phyloP scores from a whole-genome alignment of 1,140 invertebrate genomes.

The Pogonognathellus flavescens region DNA sequence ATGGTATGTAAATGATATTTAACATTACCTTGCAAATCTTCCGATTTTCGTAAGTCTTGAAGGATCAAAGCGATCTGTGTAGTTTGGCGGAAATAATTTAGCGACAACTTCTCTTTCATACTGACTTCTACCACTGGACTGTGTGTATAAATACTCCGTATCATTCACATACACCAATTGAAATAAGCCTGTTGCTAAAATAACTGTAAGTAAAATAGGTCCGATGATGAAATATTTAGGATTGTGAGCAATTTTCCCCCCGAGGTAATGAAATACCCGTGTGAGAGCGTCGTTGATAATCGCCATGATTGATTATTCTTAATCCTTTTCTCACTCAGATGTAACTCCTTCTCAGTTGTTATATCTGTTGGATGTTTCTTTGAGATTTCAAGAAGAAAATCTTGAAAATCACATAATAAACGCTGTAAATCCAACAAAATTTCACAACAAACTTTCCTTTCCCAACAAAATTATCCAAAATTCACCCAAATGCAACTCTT shows the following conservation, averaged over 20 bases:
- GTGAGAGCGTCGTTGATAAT: constrained; percentile 17
- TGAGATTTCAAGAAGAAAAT: neutral
- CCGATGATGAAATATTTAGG: constrained; percentile 91
- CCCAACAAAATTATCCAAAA: too few species aligned
- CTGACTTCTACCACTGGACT: constrained; percentile 80
- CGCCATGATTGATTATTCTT: neutral
- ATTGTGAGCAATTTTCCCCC: constrained; percentile 80
- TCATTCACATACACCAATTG: constrained; percentile 89
- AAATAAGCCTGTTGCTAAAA: constrained; percentile 88
- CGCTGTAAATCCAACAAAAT: too few species aligned
- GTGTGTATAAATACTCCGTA: constrained; percentile 91
- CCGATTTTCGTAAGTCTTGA: constrained; percentile 87
- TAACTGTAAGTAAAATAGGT: constrained; percentile 81
- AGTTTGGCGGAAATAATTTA: constrained; percentile 88
- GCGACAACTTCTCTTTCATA: constrained; percentile 86
- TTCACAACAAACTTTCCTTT: too few species aligned
- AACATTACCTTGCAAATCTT: constrained; percentile 84
- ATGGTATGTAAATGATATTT: neutral
- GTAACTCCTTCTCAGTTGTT: neutral
- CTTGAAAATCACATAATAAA: neutral
- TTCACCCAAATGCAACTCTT: too few species aligned
- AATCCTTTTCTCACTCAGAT: neutral
- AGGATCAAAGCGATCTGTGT: constrained; percentile 85
- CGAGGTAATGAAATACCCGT: constrained; percentile 83
- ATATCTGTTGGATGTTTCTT: neutral